These are phyloP conservation scores for Polydrusus pterygomalis DNA, from an alignment of 2,888 invertebrate genomes.

Conservation along the genomic window DNA sequence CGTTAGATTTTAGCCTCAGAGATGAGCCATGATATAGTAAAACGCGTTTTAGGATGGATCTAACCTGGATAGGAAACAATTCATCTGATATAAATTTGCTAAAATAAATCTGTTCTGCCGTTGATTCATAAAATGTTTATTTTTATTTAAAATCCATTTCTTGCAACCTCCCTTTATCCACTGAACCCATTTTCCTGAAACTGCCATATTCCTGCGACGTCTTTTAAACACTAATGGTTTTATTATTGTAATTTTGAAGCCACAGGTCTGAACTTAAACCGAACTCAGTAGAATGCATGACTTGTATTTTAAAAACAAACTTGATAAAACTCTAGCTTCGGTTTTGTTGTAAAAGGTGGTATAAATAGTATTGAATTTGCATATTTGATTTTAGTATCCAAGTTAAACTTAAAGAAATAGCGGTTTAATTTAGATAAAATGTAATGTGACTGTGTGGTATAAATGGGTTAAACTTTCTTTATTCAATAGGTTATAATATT, in stretches of 20 bases:
- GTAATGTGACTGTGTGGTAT: background rate
- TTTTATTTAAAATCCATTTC: slow-evolving; percentile 1
- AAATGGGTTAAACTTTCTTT: no score
- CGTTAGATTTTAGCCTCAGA: no score
- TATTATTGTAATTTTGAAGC: slow-evolving; percentile 53
- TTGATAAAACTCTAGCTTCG: slow-evolving; percentile 26
- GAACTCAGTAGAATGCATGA: slow-evolving; percentile 50
- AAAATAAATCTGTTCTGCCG: background rate
- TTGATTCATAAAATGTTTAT: background rate
- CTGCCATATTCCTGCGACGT: slow-evolving; percentile 10
- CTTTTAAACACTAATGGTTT: slow-evolving; percentile 48
- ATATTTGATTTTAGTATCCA: slow-evolving; percentile 45
- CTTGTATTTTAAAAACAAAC: slow-evolving; percentile 50
- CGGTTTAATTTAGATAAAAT: background rate
- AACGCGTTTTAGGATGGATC: no score
- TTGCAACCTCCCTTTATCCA: background rate
- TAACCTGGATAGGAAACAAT: no score
- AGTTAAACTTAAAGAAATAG: slow-evolving; percentile 15
- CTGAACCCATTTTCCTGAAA: background rate
- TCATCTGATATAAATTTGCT: no score
- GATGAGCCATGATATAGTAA: no score
- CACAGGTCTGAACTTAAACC: slow-evolving; percentile 49
- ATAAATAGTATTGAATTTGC: slow-evolving; percentile 44
- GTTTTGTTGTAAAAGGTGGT: slow-evolving; percentile 36
- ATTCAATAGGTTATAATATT: no score